Evolutionary conservation across 2,113 vertebrate species (phyloP), one percentile per base, ranked within the genome.

Genomic region (Saccopteryx bilineata): DNA sequence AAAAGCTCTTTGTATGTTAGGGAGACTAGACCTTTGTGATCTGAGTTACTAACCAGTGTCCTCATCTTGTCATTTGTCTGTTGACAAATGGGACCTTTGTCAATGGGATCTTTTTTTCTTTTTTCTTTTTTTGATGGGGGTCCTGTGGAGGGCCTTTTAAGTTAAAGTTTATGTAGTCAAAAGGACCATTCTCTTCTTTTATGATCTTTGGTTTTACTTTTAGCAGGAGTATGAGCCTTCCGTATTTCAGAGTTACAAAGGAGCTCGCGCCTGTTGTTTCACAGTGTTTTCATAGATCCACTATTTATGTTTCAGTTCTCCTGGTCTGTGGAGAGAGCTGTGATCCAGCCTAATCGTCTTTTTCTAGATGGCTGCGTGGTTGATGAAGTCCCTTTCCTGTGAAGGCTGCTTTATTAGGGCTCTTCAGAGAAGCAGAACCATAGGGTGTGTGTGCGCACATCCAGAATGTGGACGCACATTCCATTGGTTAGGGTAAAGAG

Each of bases 201-300:
- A 46, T 78, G 81, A 18, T 50, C 5, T 56, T 39, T 71, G 18
- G 24, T 93, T 95, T 93, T 87, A 63, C 58, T 68, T 90, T 52
- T 86, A 60, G 12, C 87, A 54, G 6, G 7, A 23, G 15, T 87
- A 83, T 15, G 12, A 83, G 28, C 6, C 54, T 90, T 65, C 6
- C 7, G 11, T 80, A 68, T 17, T 86, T 9, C 6, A 81, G 8
- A 26, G 19, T 68, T 88, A 63, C 65, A 39, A 81, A 76, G 60
- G 50, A 87, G 13, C 56, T 68, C 8, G 60, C 24, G 5, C 14
- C 8, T 79, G 15, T 90, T 61, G 52, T 56, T 81, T 72, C 80
- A 33, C 17, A 87, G 26, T 61, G 48, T 33, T 90, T 95, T 87
- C 28, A 33, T 61, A 9, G 58, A 75, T 68, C 68, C 4, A 15